These are phyloP conservation scores for Lamellibrachia columna DNA, from an alignment of 2,888 invertebrate genomes.

Conservation along the genomic window DNA sequence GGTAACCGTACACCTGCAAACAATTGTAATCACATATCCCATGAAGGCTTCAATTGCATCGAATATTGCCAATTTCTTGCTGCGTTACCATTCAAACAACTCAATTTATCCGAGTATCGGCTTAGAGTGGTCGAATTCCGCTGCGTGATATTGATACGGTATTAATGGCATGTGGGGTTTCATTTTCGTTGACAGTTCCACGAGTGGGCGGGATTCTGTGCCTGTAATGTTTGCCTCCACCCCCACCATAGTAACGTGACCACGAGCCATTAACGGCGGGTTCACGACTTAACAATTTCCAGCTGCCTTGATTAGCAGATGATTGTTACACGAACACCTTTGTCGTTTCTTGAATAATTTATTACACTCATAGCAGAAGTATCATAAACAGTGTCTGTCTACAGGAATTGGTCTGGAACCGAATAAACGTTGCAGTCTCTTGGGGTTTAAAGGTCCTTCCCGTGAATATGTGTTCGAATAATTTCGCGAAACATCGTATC, in stretches of 20 bases:
- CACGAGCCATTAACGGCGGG: background rate
- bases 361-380: no score
- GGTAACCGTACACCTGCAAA: background rate
- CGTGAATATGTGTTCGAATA: no score
- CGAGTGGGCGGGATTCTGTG: background rate
- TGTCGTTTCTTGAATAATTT: no score
- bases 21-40: background rate
- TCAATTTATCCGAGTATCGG: background rate
- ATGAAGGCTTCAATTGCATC: background rate
- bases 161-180: background rate
- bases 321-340: no score
- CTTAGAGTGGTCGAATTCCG: background rate
- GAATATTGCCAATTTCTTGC: conserved; percentile 16
- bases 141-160: background rate
- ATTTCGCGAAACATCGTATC: no score
- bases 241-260: background rate
- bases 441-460: no score
- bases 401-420: no score
- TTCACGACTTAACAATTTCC: no score
- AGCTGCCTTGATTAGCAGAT: no score
- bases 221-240: background rate
- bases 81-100: background rate
- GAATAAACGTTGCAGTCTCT: no score
- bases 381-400: no score
- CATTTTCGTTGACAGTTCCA: background rate